A percentile compares a stretch with the other conserved stretches of the same genome.
Conservation (phyloP, 2,888 invertebrate genomes). For the Macrostomum cliftonense region DNA sequence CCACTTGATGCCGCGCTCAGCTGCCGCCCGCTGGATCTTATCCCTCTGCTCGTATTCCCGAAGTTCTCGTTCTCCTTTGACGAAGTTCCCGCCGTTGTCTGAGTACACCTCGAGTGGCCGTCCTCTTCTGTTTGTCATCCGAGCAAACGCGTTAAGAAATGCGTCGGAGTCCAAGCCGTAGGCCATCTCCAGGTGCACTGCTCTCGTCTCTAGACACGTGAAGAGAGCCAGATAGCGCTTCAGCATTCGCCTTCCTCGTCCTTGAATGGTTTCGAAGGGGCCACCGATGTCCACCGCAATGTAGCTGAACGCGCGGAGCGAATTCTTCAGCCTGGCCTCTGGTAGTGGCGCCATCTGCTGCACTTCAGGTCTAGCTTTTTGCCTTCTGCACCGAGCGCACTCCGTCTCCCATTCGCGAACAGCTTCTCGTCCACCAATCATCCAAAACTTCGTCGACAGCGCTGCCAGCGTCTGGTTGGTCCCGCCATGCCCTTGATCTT, state of each 20-base stretch:
- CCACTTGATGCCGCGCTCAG: constrained; percentile 6
- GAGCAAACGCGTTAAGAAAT: constrained; percentile 5
- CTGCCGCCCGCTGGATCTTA: not conserved
- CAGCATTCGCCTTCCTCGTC: not conserved
- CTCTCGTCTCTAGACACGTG: not conserved
- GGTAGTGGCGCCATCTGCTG: constrained; percentile 9
- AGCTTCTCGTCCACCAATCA: constrained; percentile 1
- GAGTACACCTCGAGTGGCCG: not conserved
- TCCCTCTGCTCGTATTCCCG: not conserved
- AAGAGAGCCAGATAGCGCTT: constrained; percentile 2
- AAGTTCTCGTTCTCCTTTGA: constrained; percentile 4
- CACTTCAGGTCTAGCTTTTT: not conserved
- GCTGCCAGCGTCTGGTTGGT: too few species aligned
- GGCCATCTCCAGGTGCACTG: constrained; percentile 3
- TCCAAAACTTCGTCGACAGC: too few species aligned
- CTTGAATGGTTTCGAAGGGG: not conserved
- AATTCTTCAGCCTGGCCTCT: not conserved
- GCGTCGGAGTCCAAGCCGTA: constrained; percentile 2
- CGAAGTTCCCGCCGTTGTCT: constrained; percentile 7
- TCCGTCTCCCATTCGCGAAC: constrained; percentile 3
- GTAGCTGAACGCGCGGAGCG: constrained; percentile 5
- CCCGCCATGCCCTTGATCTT: too few species aligned
- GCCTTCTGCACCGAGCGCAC: constrained; percentile 1
- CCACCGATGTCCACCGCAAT: constrained; percentile 3
- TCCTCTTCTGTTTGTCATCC: constrained; percentile 3